Conservation (phyloP, 2,888 invertebrate species). For the Eupithecia inturbata region DNA sequence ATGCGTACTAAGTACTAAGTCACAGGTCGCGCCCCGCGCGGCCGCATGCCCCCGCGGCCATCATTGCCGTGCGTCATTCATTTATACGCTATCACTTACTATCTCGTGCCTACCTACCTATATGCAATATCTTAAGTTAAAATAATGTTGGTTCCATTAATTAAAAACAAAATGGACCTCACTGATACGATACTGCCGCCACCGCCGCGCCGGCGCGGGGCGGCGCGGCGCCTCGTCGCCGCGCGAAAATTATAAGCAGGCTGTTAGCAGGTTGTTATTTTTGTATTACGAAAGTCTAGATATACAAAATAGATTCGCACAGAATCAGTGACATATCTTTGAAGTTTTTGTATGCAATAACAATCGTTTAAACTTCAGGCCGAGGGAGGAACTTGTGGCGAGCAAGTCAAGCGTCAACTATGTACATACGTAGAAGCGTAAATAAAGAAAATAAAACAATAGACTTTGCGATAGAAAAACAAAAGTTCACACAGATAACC, state of each 20-base stretch:
- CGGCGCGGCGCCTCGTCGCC: too few relatives aligned
- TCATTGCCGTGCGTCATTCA: constrained; percentile 24
- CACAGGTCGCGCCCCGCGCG: constrained; percentile 19
- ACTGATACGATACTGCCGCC: neutral
- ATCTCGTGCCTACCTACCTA: neutral
- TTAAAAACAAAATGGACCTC: neutral
- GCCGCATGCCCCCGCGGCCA: too few relatives aligned
- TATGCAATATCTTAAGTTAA: neutral
- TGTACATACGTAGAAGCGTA: neutral
- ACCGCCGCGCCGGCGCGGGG: neutral
- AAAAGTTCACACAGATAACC: constrained; percentile 32
- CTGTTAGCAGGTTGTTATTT: neutral
- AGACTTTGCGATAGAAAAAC: neutral
- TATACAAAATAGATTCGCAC: neutral
- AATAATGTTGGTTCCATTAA: neutral
- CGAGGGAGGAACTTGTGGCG: neutral
- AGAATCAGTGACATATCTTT: neutral
- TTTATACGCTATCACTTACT: constrained; percentile 13
- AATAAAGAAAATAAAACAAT: neutral
- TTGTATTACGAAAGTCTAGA: neutral
- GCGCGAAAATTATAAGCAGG: neutral
- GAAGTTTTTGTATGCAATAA: neutral
- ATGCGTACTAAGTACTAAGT: too few relatives aligned
- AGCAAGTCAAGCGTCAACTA: neutral
- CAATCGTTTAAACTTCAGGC: neutral